Evolutionary conservation across 2,797 vertebrate genomes (phyloP), one percentile per base, ranked within the genome.

Genomic region (Poecilia gillii): DNA sequence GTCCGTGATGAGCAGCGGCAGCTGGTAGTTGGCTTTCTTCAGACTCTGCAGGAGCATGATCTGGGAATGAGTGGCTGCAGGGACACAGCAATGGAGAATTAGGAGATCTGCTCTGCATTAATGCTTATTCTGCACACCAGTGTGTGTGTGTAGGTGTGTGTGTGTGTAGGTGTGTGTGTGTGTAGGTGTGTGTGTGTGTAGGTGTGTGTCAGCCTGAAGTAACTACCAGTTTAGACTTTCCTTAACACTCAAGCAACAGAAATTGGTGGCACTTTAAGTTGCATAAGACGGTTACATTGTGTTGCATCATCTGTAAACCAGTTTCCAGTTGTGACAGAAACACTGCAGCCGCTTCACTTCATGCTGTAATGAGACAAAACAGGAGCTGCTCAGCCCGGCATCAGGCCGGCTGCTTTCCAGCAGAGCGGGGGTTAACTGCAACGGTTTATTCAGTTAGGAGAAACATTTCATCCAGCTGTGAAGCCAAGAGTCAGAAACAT

Each of bases 21-120:
- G 95, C 93, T 97, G 97, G 95, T 99, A 99, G 94, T 99, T 99
- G 72, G 97, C 97, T 92, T 97, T 97, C 95, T 98, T 97, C 94
- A 99, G 96, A 82, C 96, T 97, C 81, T 97, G 98, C 79, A 98
- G 96, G 46, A 99, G 96, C 93, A 95, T 95, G 78, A 99, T 97
- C 88, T 98, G 96, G 83, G 97, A 97, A 3, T 99, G 98, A 3
- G 98, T 99, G 84, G 96, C 98, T 99, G 93, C 5, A 85, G 91
- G 78, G 82, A 80, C 18, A 92, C 25, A 90, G 46, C 76, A 73
- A 62, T 77, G 47, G 64, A 28, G 78, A 28, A 2, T 3, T 53
- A 72, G 16, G 73, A 55, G 18, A 31, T 73, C 41, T 62, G 20
- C 43, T 78, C 66, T 55, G n/a, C 31, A 49, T 77, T 64, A 74